Percentiles rank a stretch among this genome's conserved stretches.
Conservation (phyloP, 2,888 invertebrate species). For the Phragmatobia fuliginosa region DNA sequence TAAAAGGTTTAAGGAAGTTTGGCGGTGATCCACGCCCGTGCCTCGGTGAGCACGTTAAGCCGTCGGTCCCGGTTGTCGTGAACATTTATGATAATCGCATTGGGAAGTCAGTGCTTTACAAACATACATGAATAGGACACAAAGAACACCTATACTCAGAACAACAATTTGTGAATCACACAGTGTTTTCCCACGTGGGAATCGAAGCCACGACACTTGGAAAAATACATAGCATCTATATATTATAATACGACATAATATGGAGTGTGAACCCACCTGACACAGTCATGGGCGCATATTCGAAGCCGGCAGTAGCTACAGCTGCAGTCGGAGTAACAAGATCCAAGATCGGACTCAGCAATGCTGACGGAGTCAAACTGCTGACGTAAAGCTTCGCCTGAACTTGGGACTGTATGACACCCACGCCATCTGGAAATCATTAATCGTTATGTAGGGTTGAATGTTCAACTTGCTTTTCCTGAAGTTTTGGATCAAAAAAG, state of each 20-base stretch:
- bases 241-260: background rate
- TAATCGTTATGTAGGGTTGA: background rate
- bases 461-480: background rate
- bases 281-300: constrained; percentile 79
- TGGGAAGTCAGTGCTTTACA: no score
- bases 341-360: constrained; percentile 83
- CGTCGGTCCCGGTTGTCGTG: no score
- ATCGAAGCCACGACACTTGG: no score
- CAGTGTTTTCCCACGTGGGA: no score
- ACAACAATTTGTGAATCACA: no score
- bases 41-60: no score
- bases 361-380: constrained; percentile 78
- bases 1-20: no score
- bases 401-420: constrained; percentile 76
- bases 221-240: background rate
- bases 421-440: constrained; percentile 78
- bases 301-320: constrained; percentile 88
- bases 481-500: no score
- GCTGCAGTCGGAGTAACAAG: constrained; percentile 87
- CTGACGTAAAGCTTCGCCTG: constrained; percentile 66
- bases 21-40: no score
- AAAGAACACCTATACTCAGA: no score
- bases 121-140: no score
- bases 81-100: no score
- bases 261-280: constrained; percentile 64